Evolutionary conservation across 1,140 invertebrate genomes (phyloP).

Genomic region (Heliconius congener): DNA sequence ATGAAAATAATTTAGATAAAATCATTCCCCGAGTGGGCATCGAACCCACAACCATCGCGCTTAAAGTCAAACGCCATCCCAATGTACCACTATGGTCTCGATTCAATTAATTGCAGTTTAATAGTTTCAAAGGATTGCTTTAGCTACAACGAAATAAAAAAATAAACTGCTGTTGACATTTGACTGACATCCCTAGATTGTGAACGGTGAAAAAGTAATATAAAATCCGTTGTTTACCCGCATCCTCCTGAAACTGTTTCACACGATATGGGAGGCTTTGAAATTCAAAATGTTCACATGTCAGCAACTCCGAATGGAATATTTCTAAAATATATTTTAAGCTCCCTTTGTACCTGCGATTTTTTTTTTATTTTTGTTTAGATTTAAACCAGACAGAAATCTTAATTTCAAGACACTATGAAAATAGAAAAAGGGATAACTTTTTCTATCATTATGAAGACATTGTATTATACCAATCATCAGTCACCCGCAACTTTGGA

Average conservation of each 20-base stretch:
- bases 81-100: too few relatives aligned
- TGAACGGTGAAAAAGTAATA: neutral
- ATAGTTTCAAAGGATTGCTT: neutral
- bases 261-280: neutral
- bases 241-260: neutral
- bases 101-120: too few relatives aligned
- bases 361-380: neutral
- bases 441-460: too few relatives aligned
- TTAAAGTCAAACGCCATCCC: too few relatives aligned
- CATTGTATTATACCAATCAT: too few relatives aligned
- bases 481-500: too few relatives aligned
- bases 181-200: neutral
- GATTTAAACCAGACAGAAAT: neutral
- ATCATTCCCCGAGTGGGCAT: too few relatives aligned
- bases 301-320: neutral
- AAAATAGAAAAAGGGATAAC: too few relatives aligned
- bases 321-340: neutral
- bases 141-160: neutral
- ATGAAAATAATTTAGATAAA: too few relatives aligned
- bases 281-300: constrained; percentile 10
- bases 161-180: neutral
- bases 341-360: neutral
- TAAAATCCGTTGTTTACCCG: neutral
- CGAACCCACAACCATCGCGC: too few relatives aligned
- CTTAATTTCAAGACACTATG: too few relatives aligned